phyloP scores from a whole-genome alignment of 1,140 invertebrate species.

The Drosophila ironensis region DNA sequence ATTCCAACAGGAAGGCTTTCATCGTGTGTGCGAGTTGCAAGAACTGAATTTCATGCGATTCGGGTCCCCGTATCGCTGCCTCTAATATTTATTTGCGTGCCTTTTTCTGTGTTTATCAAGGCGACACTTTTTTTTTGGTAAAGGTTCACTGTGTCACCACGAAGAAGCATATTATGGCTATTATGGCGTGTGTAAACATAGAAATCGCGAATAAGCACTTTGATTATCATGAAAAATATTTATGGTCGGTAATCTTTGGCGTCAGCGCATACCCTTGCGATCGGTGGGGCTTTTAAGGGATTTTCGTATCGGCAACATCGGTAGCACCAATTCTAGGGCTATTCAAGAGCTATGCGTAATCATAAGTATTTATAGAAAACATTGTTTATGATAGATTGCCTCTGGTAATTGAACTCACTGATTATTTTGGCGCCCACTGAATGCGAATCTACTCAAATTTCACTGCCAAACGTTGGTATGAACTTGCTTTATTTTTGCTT shows the following conservation, averaged over 20 bases:
- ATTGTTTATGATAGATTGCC: neutral
- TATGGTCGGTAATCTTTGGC: constrained; percentile 8
- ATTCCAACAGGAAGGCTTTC: constrained; percentile 53
- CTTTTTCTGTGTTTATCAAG: constrained; percentile 30
- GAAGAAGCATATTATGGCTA: constrained; percentile 29
- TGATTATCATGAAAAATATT: constrained; percentile 35
- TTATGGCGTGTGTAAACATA: constrained; percentile 47
- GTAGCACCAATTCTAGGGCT: neutral
- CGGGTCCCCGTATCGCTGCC: constrained; percentile 25
- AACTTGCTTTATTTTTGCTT: no score
- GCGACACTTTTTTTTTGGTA: constrained; percentile 16
- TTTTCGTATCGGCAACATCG: neutral
- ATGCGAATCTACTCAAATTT: no score
- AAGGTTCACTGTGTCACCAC: constrained; percentile 29
- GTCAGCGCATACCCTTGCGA: neutral
- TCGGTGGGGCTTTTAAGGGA: neutral
- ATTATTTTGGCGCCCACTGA: no score
- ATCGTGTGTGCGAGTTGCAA: constrained; percentile 12
- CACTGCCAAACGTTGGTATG: no score
- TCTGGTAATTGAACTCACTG: neutral
- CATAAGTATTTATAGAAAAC: constrained; percentile 3
- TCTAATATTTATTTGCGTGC: constrained; percentile 47
- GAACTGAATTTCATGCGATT: constrained; percentile 24
- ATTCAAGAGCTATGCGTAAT: constrained; percentile 8
- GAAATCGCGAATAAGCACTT: constrained; percentile 32